Conservation (phyloP, 2,888 invertebrate genomes). For the Ophion ellenae region DNA sequence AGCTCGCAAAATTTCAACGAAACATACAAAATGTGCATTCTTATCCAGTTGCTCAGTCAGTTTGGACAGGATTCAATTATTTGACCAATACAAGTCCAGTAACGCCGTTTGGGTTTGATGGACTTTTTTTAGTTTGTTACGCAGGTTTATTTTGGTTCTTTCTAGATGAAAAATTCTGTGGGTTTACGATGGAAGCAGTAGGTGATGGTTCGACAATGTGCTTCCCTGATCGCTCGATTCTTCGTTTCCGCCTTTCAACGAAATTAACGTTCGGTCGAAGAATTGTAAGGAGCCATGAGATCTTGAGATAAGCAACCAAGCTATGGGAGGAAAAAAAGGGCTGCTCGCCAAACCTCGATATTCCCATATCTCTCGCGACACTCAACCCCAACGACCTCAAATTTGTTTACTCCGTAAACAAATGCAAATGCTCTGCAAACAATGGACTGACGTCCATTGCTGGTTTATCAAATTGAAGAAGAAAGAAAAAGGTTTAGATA, state of each 20-base stretch:
- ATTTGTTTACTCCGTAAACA: constrained; percentile 6
- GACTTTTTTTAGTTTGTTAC: no score
- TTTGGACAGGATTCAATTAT: no score
- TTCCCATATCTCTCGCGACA: neutral
- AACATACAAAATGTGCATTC: neutral
- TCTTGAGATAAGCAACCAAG: neutral
- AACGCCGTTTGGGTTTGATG: no score
- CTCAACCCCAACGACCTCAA: neutral
- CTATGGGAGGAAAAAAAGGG: neutral
- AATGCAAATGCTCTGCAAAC: no score
- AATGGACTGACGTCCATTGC: no score
- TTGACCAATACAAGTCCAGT: no score
- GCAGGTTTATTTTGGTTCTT: no score
- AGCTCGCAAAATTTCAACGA: neutral
- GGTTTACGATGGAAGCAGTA: neutral
- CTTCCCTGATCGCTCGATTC: neutral
- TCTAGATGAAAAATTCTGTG: neutral
- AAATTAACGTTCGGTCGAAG: neutral
- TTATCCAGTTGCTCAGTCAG: no score
- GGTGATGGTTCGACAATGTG: no score
- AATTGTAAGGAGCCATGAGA: neutral
- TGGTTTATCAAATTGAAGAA: neutral
- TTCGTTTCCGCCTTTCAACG: neutral
- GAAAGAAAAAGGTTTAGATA: neutral
- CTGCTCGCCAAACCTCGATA: neutral